phyloP scores from a whole-genome alignment of 1,140 invertebrate species.

The Cherax quadricarinatus region DNA sequence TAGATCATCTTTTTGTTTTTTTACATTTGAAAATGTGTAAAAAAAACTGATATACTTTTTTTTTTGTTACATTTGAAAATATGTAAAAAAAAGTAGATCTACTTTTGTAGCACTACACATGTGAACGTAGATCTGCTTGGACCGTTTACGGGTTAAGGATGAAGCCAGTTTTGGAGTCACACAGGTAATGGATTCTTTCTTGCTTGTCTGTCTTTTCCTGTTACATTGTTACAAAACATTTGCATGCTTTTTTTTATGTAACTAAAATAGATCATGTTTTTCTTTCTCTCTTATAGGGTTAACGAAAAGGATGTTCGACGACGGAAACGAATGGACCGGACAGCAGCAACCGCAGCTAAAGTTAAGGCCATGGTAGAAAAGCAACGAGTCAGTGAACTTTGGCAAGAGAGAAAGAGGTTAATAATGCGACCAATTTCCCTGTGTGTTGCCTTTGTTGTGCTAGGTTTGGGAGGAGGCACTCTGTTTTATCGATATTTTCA shows the following conservation, averaged over 20 bases:
- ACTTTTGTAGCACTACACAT: too few species aligned
- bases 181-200: neutral
- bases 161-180: too few species aligned
- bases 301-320: conserved; percentile 44
- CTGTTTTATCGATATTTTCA: conserved; percentile 62
- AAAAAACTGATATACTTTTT: too few species aligned
- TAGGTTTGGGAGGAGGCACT: conserved; percentile 59
- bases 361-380: conserved; percentile 74
- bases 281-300: conserved; percentile 4
- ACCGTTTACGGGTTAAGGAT: too few species aligned
- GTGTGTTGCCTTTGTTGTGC: conserved; percentile 65
- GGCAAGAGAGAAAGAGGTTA: conserved; percentile 74
- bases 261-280: neutral
- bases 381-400: conserved; percentile 73
- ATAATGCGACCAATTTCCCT: conserved; percentile 69
- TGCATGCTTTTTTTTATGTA: neutral
- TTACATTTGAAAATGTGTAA: too few species aligned
- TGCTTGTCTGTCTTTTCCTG: neutral
- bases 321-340: conserved; percentile 59
- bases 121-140: too few species aligned
- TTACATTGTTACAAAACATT: neutral
- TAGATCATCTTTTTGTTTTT: too few species aligned
- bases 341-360: conserved; percentile 73
- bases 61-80: too few species aligned
- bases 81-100: too few species aligned